Percentiles rank a stretch among this genome's conserved stretches.
phyloP scores from a whole-genome alignment of 92 coral and sea anemone genomes.

The Actinostola sp. region DNA sequence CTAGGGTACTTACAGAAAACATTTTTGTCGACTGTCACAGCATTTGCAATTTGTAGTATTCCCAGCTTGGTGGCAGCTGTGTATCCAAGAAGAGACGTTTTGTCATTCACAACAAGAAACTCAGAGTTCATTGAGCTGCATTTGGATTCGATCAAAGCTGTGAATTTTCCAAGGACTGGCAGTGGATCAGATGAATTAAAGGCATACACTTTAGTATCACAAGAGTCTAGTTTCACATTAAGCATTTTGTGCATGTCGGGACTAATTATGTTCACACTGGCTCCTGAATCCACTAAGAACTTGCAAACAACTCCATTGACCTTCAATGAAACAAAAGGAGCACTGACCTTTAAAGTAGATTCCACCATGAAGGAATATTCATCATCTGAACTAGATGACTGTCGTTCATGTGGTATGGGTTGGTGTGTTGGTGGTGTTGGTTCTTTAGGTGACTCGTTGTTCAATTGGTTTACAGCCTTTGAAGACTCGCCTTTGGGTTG shows the following conservation, averaged over 20 bases:
- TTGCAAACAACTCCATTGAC: conserved; percentile 31
- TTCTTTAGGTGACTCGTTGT: too few species aligned
- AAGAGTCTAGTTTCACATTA: conserved; percentile 11
- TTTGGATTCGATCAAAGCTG: conserved; percentile 21
- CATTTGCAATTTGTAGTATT: conserved; percentile 41
- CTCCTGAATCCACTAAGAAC: conserved; percentile 46
- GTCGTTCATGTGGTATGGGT: too few species aligned
- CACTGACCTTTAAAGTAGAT: conserved; percentile 19
- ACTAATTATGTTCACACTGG: conserved; percentile 50
- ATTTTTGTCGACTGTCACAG: conserved; percentile 31
- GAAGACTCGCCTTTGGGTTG: too few species aligned
- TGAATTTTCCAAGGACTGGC: conserved; percentile 32
- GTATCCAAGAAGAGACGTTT: conserved; percentile 57
- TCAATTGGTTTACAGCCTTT: too few species aligned
- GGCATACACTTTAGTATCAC: conserved; percentile 40
- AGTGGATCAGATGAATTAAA: conserved; percentile 22
- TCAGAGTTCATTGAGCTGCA: not conserved
- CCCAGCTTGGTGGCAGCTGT: conserved; percentile 35
- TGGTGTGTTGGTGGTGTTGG: too few species aligned
- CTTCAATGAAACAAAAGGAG: conserved; percentile 36
- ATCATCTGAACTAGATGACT: conserved; percentile 38
- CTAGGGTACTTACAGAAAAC: conserved; percentile 21
- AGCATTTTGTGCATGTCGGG: conserved; percentile 6
- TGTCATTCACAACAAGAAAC: conserved; percentile 30
- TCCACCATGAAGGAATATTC: conserved; percentile 35